Evolutionary conservation across 92 coral and sea anemone genomes (phyloP).

Genomic region (Siderastrea siderea): DNA sequence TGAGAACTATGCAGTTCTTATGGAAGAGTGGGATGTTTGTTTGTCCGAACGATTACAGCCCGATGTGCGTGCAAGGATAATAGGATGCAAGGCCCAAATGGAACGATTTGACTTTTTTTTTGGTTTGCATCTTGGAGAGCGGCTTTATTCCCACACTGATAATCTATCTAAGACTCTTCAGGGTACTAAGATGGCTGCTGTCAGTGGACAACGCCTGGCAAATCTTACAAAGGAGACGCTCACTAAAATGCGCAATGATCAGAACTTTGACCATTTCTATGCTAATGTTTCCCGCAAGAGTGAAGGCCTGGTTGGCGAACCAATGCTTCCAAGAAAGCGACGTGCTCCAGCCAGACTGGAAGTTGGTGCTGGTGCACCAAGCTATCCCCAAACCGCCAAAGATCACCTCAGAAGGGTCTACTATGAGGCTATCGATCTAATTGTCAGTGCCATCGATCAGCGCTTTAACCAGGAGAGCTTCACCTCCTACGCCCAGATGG

Average conservation of each 20-base stretch:
- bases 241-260: slow-evolving; percentile 38
- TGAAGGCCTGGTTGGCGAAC: slow-evolving; percentile 49
- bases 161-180: slow-evolving; percentile 48
- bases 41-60: background rate
- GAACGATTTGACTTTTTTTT: background rate
- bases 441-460: slow-evolving; percentile 75
- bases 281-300: slow-evolving; percentile 3
- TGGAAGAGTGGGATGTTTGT: background rate
- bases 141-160: slow-evolving; percentile 6
- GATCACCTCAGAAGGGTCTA: slow-evolving; percentile 71
- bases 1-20: background rate
- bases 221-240: slow-evolving; percentile 35
- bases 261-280: slow-evolving; percentile 41
- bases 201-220: slow-evolving; percentile 31
- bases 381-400: slow-evolving; percentile 72
- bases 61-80: background rate
- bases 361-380: slow-evolving; percentile 65
- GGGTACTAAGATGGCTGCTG: slow-evolving; percentile 31
- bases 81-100: background rate
- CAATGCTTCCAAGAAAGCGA: slow-evolving; percentile 31
- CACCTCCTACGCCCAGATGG: slow-evolving; percentile 62
- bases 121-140: slow-evolving; percentile 26
- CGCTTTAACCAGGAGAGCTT: slow-evolving; percentile 84
- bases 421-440: slow-evolving; percentile 76
- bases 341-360: slow-evolving; percentile 70